Conservation (phyloP, 2,113 vertebrate genomes). For the Campylomormyrus tamandua region DNA sequence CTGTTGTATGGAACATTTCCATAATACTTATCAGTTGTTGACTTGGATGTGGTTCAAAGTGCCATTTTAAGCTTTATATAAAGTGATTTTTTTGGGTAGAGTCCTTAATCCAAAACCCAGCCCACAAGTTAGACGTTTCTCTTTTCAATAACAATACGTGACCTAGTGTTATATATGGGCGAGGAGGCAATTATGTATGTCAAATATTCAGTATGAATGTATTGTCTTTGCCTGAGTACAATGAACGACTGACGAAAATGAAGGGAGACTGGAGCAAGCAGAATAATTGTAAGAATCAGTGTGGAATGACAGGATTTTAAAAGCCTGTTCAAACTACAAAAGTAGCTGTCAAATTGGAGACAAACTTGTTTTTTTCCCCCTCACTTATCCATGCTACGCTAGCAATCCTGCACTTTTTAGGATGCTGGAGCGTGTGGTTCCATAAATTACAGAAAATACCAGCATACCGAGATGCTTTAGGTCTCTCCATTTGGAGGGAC, state of each 20-base stretch:
- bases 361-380: background rate
- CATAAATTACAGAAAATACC: slow-evolving; percentile 9
- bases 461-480: slow-evolving; percentile 11
- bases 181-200: background rate
- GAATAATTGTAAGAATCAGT: background rate
- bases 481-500: background rate
- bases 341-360: background rate
- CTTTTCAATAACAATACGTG: background rate
- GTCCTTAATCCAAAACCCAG: background rate
- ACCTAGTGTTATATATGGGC: background rate
- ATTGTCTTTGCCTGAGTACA: background rate
- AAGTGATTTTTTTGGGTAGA: background rate
- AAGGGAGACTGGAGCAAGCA: background rate
- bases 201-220: background rate
- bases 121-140: background rate
- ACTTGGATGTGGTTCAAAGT: background rate
- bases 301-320: background rate
- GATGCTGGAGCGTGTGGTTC: background rate
- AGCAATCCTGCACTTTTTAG: background rate
- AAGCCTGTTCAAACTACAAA: background rate
- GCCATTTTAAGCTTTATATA: background rate
- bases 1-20: background rate
- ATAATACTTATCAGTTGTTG: background rate
- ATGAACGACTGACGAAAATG: background rate
- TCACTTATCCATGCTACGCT: background rate